These are phyloP conservation scores for Thaumetopoea pityocampa DNA, from an alignment of 1,140 invertebrate genomes.

Conservation along the genomic window DNA sequence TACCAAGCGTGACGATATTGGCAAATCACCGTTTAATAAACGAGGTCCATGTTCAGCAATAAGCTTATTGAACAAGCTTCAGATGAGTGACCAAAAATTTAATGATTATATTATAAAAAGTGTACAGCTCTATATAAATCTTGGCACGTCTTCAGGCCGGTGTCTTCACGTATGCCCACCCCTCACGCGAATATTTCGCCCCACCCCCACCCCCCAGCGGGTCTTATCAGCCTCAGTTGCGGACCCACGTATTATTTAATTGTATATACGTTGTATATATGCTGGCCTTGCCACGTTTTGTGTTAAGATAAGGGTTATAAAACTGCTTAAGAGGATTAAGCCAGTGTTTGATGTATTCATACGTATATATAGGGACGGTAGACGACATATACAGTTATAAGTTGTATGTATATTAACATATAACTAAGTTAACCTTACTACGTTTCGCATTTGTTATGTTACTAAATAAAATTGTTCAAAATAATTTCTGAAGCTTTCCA, in stretches of 20 bases:
- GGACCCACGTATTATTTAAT: slow-evolving; percentile 26
- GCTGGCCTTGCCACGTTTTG: slow-evolving; percentile 1
- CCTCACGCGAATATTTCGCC: slow-evolving; percentile 45
- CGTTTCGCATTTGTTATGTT: too few relatives aligned
- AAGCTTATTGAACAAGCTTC: too few relatives aligned
- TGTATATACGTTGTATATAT: slow-evolving; percentile 16
- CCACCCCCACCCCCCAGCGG: slow-evolving; percentile 33
- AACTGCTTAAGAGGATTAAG: slow-evolving; percentile 15
- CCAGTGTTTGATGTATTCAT: slow-evolving; percentile 3
- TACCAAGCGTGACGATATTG: too few relatives aligned
- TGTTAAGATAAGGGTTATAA: slow-evolving; percentile 12
- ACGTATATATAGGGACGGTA: not conserved
- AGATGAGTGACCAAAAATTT: too few relatives aligned
- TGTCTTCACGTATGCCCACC: slow-evolving; percentile 65
- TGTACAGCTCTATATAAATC: slow-evolving; percentile 42
- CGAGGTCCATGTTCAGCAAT: too few relatives aligned
- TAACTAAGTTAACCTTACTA: too few relatives aligned
- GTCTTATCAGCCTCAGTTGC: slow-evolving; percentile 48
- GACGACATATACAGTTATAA: too few relatives aligned
- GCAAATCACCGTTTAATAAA: too few relatives aligned
- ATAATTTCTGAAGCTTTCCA: too few relatives aligned
- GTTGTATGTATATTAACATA: too few relatives aligned
- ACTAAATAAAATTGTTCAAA: too few relatives aligned
- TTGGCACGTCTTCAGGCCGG: slow-evolving; percentile 51
- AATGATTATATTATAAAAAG: too few relatives aligned